Conservation (phyloP, 2,888 invertebrate genomes). For the Odontomyia ornata region DNA sequence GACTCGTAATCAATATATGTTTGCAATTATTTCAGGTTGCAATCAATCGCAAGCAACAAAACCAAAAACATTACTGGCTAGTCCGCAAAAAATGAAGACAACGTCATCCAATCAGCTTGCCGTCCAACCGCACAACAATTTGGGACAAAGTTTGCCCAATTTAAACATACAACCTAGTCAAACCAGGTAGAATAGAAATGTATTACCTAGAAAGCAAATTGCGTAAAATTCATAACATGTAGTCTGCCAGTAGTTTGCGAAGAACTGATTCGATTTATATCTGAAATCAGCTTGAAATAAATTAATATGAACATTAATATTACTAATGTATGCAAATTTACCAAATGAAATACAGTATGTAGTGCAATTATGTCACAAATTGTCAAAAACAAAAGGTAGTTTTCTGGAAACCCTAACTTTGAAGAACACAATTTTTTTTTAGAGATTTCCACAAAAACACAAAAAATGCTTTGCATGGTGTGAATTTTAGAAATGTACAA, state of each 20-base stretch:
- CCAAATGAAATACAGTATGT: constrained; percentile 2
- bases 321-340: neutral
- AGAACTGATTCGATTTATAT: constrained; percentile 37
- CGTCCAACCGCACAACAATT: constrained; percentile 74
- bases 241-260: neutral
- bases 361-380: constrained; percentile 8
- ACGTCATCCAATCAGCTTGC: constrained; percentile 78
- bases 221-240: neutral
- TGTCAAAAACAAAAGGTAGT: neutral
- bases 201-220: neutral
- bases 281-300: constrained; percentile 26
- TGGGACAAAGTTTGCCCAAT: constrained; percentile 85
- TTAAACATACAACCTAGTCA: constrained; percentile 65
- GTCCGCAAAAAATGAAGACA: constrained; percentile 62
- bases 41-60: constrained; percentile 53
- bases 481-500: too few species aligned
- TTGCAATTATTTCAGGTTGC: constrained; percentile 46
- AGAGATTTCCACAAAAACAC: too few species aligned
- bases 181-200: constrained; percentile 57
- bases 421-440: neutral
- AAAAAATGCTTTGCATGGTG: neutral
- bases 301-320: neutral
- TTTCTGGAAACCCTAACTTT: neutral
- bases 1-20: neutral
- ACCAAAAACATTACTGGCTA: constrained; percentile 59